Evolutionary conservation across 2,113 vertebrate genomes (phyloP).

Genomic region (Symphodus melops): DNA sequence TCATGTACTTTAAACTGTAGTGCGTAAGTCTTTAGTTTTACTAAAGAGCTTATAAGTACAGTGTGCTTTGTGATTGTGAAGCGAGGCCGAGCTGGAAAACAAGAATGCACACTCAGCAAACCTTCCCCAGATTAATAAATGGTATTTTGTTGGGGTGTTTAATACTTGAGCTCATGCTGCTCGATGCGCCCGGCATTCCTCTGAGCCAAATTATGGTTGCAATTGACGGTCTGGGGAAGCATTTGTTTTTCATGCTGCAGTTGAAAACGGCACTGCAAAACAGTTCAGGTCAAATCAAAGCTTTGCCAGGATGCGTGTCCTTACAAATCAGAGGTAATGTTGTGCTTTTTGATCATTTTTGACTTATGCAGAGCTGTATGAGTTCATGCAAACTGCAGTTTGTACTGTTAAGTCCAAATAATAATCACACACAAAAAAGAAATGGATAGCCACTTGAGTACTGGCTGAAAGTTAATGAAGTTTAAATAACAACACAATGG

Average conservation of each 20-base stretch:
- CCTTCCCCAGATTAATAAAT: conserved; percentile 32
- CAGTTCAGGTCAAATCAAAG: conserved; percentile 1
- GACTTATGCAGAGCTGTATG: not conserved
- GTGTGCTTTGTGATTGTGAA: conserved; percentile 10
- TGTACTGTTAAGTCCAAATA: not conserved
- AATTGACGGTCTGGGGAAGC: conserved; percentile 18
- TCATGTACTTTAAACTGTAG: not conserved
- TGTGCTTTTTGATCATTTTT: not conserved
- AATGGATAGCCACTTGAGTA: not conserved
- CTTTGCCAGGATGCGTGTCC: not conserved
- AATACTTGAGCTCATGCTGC: conserved; percentile 34
- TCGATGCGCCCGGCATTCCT: not conserved
- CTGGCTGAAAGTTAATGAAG: not conserved
- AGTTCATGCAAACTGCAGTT: not conserved
- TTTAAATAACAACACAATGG: not conserved
- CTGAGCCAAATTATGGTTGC: conserved; percentile 15
- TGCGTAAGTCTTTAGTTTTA: conserved; percentile 15
- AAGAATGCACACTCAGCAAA: conserved; percentile 32
- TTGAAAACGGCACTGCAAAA: conserved; percentile 19
- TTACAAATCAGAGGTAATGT: not conserved
- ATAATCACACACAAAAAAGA: not conserved
- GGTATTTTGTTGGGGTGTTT: conserved; percentile 35
- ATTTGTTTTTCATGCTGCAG: conserved; percentile 34
- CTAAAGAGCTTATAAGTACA: conserved; percentile 27
- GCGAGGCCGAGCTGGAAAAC: conserved; percentile 5